Percentiles rank a stretch among this genome's conserved stretches.
phyloP scores from a whole-genome alignment of 2,797 vertebrate genomes.

The Hephaestus fuliginosus region DNA sequence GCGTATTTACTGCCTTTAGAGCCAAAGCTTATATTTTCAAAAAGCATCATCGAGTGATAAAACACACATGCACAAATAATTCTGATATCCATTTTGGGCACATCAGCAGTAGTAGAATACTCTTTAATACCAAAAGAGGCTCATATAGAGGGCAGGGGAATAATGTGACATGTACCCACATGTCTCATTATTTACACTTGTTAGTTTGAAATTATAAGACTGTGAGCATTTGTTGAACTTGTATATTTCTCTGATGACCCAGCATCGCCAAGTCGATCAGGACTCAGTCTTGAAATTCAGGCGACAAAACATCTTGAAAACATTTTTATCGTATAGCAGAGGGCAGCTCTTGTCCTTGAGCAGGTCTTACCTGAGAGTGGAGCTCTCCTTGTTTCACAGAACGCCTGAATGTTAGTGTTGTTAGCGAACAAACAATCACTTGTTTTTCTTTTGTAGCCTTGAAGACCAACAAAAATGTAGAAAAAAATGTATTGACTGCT shows the following conservation, averaged over 20 bases:
- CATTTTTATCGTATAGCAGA: background rate
- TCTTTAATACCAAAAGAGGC: background rate
- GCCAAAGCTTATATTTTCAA: too few species aligned
- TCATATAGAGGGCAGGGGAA: background rate
- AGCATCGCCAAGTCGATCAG: background rate
- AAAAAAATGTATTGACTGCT: background rate
- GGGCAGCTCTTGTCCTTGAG: constrained; percentile 30
- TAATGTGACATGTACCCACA: constrained; percentile 15
- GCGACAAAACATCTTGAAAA: background rate
- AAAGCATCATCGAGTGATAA: background rate
- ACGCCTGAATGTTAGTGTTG: background rate
- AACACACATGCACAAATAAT: background rate
- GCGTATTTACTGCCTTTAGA: background rate
- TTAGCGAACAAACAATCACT: background rate
- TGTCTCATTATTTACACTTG: constrained; percentile 18
- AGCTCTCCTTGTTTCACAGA: background rate
- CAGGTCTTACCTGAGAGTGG: background rate
- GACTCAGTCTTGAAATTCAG: constrained; percentile 1
- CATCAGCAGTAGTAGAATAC: constrained; percentile 1
- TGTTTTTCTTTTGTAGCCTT: background rate
- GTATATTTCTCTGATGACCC: constrained; percentile 6
- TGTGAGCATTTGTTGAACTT: background rate
- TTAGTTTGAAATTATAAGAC: constrained; percentile 12
- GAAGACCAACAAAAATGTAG: background rate
- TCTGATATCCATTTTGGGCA: background rate